Evolutionary conservation across 2,888 invertebrate genomes (phyloP).

Genomic region (Torymus tubicola): DNA sequence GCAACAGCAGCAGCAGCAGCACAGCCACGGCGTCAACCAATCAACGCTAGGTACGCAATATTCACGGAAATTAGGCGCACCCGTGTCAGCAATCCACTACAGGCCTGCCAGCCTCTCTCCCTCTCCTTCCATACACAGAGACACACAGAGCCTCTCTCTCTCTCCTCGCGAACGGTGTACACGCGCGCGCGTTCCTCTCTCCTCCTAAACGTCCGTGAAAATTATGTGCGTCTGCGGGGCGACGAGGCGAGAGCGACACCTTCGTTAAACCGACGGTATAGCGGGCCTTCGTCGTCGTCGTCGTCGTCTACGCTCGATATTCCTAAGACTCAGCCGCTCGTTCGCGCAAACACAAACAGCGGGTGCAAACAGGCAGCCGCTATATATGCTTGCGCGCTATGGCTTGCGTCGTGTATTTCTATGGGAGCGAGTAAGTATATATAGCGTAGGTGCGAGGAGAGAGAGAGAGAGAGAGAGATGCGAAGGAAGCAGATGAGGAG

Average conservation of each 20-base stretch:
- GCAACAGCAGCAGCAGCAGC: neutral
- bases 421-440: neutral
- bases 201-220: conserved; percentile 50
- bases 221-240: conserved; percentile 40
- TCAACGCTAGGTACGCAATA: conserved; percentile 46
- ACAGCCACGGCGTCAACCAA: conserved; percentile 35
- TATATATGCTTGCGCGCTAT: no score
- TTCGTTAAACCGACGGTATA: conserved; percentile 45
- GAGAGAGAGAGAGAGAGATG: neutral
- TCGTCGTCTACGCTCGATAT: conserved; percentile 44
- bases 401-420: conserved; percentile 1
- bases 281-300: conserved; percentile 31
- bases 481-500: neutral
- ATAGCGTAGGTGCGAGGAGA: neutral
- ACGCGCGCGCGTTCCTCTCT: no score
- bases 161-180: no score
- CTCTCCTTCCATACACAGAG: conserved; percentile 18
- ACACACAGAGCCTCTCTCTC: neutral
- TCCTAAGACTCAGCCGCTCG: conserved; percentile 37
- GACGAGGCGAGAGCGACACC: conserved; percentile 46
- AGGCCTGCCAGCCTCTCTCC: neutral
- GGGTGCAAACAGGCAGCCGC: conserved; percentile 17
- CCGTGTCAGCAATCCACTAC: conserved; percentile 21
- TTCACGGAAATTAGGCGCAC: conserved; percentile 54
- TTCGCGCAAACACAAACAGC: conserved; percentile 45